Conservation (phyloP, 2,113 vertebrate species). For the Micronisus gabar region DNA sequence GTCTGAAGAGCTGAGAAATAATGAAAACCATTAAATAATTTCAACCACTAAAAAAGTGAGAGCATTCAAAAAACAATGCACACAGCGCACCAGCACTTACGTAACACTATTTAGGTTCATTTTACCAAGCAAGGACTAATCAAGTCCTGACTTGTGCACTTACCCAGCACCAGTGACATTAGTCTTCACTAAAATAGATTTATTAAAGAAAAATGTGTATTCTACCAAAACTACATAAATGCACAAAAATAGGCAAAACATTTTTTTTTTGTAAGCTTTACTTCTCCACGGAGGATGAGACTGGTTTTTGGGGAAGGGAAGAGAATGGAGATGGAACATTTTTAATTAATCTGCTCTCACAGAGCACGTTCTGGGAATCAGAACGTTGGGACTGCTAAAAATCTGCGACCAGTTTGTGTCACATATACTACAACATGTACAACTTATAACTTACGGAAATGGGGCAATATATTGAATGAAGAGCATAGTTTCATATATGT, state of each 20-base stretch:
- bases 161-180: not conserved
- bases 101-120: not conserved
- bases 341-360: conserved; percentile 25
- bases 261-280: not conserved
- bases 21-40: not conserved
- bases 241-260: not conserved
- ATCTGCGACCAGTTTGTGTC: conserved; percentile 47
- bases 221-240: not conserved
- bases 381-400: conserved; percentile 30
- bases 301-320: not conserved
- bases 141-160: not conserved
- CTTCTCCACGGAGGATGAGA: not conserved
- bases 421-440: conserved; percentile 67
- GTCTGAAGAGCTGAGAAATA: not conserved
- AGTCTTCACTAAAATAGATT: not conserved
- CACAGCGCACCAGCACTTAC: not conserved
- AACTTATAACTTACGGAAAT: conserved; percentile 71
- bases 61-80: not conserved
- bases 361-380: not conserved
- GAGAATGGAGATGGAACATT: conserved; percentile 4
- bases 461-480: conserved; percentile 71
- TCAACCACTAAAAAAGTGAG: not conserved
- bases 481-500: conserved; percentile 69
- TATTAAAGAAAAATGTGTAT: not conserved
- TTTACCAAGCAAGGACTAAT: not conserved